Evolutionary conservation across 2,888 invertebrate genomes (phyloP), one percentile per base, ranked within the genome.

Genomic region (Cryptus armator): DNA sequence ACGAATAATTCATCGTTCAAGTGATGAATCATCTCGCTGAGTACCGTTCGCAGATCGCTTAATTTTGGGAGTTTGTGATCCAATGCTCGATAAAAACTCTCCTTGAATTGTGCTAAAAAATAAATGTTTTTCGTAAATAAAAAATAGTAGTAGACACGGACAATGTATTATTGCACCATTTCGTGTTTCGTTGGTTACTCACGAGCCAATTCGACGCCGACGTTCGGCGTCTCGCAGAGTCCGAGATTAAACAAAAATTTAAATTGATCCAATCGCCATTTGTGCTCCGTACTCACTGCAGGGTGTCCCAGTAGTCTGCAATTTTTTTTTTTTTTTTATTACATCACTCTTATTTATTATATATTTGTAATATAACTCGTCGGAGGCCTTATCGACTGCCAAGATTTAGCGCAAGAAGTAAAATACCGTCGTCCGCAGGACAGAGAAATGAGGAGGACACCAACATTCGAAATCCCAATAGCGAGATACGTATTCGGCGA

Each of bases 81-180:
- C 86, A 97, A 94, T 76, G 96, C 96, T 32, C 96, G 95, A 90
- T 96, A 97, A 91, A 97, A 97, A 88, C 96, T 95, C 9, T 96
- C 95, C 90, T 96, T 96, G 85, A 97, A 95, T 79, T 96, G 94
- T 86, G 94, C 96, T 95, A 94, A 12, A 89, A 87, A n/a, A 48
- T 12, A 48, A 48, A n/a, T 48, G 16, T 56, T 24, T 24, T 56
- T 56, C 24, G 24, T 56, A 3, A 9, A n/a, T n/a, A n/a, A 24
- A 32, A 32, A 29, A 6, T 32, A n/a, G 32, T 4, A 24, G 37
- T 24, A 24, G 5, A 12, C 19, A 9, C 2, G 3, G 3, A 12
- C 64, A 51, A 56, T 24, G 19, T 56, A 24, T 56, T 68, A 51
- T n/a, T 53, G 53, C 10, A 46, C 24, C 24, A 24, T 24, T n/a